Percentiles rank a stretch among this genome's conserved stretches.
Evolutionary conservation across 2,888 invertebrate genomes (phyloP).

Genomic region (Oscheius onirici): DNA sequence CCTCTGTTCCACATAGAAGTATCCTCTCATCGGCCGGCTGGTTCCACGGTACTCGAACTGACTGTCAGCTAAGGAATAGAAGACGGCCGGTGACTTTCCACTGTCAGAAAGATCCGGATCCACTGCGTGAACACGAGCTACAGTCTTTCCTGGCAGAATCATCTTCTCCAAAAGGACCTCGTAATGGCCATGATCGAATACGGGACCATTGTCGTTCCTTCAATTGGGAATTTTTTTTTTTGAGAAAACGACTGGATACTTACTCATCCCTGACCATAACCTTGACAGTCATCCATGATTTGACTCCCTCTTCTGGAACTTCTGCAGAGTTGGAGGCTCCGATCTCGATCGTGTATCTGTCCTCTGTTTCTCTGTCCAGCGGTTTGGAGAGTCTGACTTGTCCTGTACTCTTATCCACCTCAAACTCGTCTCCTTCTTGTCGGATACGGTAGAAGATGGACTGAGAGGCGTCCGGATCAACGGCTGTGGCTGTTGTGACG

Average conservation of each 20-base stretch:
- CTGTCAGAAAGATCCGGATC: constrained; percentile 27
- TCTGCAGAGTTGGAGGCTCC: constrained; percentile 29
- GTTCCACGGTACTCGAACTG: constrained; percentile 31
- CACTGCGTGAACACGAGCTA: constrained; percentile 16
- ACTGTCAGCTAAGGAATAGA: constrained; percentile 26
- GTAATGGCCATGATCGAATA: constrained; percentile 28
- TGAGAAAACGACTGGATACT: not conserved
- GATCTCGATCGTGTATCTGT: not conserved
- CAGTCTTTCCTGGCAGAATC: constrained; percentile 20
- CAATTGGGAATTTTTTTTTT: not conserved
- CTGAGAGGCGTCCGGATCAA: constrained; percentile 24
- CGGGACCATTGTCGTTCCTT: constrained; percentile 33
- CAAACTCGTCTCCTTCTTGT: constrained; percentile 18
- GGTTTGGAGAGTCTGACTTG: not conserved
- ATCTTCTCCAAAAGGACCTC: constrained; percentile 21
- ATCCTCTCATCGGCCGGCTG: constrained; percentile 21
- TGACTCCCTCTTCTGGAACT: not conserved
- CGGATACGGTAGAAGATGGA: constrained; percentile 7
- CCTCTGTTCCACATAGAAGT: constrained; percentile 23
- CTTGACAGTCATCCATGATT: constrained; percentile 11
- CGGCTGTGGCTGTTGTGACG: constrained; percentile 20
- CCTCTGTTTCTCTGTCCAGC: constrained; percentile 4
- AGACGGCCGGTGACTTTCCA: constrained; percentile 16
- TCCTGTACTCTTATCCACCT: constrained; percentile 10
- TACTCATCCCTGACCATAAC: constrained; percentile 31